Percentiles rank a stretch among this genome's conserved stretches.
These are phyloP conservation scores for Phallusia fumigata DNA, from an alignment of 23 tunicate genomes.

Conservation along the genomic window DNA sequence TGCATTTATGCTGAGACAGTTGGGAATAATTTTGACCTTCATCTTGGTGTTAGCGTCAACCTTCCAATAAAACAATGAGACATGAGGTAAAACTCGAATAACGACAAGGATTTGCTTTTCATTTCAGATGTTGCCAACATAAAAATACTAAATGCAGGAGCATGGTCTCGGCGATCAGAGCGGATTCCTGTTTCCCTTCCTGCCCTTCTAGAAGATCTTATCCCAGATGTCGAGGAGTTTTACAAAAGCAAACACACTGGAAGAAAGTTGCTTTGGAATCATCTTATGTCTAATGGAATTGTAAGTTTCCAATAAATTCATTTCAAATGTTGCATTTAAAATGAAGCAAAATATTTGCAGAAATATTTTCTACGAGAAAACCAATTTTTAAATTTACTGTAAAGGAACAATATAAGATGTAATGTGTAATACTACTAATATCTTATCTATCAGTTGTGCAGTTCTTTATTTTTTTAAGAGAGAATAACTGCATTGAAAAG, in stretches of 20 bases:
- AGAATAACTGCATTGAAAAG: no score
- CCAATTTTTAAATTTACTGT: no score
- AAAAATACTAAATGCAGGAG: slow-evolving; percentile 86
- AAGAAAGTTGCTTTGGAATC: slow-evolving; percentile 83
- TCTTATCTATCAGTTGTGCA: no score
- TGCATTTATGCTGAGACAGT: no score
- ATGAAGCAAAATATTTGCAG: neutral
- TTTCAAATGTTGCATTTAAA: neutral
- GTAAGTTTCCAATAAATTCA: slow-evolving; percentile 33
- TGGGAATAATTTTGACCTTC: no score
- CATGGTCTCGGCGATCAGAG: slow-evolving; percentile 83
- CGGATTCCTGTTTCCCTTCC: slow-evolving; percentile 76
- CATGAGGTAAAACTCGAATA: no score
- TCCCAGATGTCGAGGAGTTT: slow-evolving; percentile 81
- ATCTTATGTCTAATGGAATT: slow-evolving; percentile 80
- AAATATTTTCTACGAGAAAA: no score
- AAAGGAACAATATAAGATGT: no score
- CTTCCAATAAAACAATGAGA: no score
- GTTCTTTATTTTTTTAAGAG: no score
- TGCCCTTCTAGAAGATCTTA: slow-evolving; percentile 64
- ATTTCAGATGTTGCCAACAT: slow-evolving; percentile 65
- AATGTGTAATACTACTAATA: no score
- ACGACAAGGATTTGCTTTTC: neutral
- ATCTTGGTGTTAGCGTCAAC: no score
- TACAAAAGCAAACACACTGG: slow-evolving; percentile 80